Base-by-base conservation (phyloP, 2,888 invertebrate genomes). In the Melinaea menophilus region DNA sequence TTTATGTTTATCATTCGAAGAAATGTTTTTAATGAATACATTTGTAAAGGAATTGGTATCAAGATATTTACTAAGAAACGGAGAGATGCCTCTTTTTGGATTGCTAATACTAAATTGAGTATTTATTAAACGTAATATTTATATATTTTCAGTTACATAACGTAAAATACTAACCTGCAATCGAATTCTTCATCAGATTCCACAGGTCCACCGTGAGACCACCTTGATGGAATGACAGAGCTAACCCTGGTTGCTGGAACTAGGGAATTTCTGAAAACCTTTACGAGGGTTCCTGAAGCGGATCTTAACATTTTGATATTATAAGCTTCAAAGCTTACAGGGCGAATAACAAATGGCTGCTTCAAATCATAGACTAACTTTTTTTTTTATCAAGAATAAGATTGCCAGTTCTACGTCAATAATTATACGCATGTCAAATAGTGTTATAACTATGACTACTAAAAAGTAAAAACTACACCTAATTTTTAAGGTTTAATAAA, bases 181-280 rank as follows among this genome's bases (percentile, higher is more conserved):
- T 98, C 97, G 85, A 97, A 97, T 79, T 96, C 95, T 78, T 95
- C 97, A 70, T 96, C 96, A 48, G 95, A 93, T 85, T 97, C 96
- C 34, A 92, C 91, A 54, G 91, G 82, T 11, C 86, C 90, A 9
- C 81, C 91, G 73, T 93, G 92, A 45, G 84, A 61, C 67, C 77
- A 79, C 61, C 90, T 80, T 59, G 81, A 78, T 22, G 85, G 75
- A 51, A 82, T 71, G 48, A 82, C 81, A 61, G 84, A 83, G 74
- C 78, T 81, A 65, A 80, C 80, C 75, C 84, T 86, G 37, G 79
- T 78, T 1, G 84, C 72, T 5, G 89, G 86, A 54, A 81, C 71
- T 72, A 90, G 72, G 67, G 90, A 84, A 73, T 81, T 84, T 75
- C 81, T 90, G 66, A 89, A 77, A 72, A 84, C 84, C 78, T 85